phyloP scores from a whole-genome alignment of 2,888 invertebrate genomes.

The Nebria salina region DNA sequence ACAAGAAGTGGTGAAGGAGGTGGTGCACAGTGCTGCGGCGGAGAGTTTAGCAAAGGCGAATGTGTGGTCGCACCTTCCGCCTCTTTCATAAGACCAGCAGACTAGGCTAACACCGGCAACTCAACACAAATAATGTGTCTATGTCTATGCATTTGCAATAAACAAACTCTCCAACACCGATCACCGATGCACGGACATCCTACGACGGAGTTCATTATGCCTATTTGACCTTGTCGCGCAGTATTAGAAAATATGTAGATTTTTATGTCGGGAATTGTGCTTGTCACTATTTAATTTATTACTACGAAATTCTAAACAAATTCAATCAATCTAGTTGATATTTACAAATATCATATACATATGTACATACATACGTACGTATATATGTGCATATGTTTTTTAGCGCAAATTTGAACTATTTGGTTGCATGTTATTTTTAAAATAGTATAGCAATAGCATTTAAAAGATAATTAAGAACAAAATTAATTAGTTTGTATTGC shows the following conservation, averaged over 20 bases:
- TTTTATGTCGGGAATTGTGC: not conserved
- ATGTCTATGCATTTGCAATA: not conserved
- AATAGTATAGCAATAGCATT: too few relatives aligned
- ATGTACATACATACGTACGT: too few relatives aligned
- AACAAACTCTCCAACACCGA: not conserved
- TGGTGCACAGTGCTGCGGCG: not conserved
- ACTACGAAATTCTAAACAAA: too few relatives aligned
- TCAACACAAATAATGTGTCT: not conserved
- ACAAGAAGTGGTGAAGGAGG: not conserved
- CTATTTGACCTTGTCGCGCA: not conserved
- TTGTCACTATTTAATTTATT: not conserved
- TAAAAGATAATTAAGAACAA: too few relatives aligned
- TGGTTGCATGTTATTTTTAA: too few relatives aligned
- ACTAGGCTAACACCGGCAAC: not conserved
- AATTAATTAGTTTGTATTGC: too few relatives aligned
- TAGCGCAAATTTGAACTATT: too few relatives aligned
- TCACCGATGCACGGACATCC: too few relatives aligned
- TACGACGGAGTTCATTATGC: not conserved
- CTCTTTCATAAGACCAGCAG: slow-evolving; percentile 1
- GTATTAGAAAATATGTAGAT: not conserved
- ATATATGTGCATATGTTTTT: too few relatives aligned
- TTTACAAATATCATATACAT: too few relatives aligned
- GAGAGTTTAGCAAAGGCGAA: not conserved
- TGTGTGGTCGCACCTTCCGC: not conserved
- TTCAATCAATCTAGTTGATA: too few relatives aligned